Base-by-base conservation (phyloP, 2,888 invertebrate genomes). In the Drosophila parthenogenetica region DNA sequence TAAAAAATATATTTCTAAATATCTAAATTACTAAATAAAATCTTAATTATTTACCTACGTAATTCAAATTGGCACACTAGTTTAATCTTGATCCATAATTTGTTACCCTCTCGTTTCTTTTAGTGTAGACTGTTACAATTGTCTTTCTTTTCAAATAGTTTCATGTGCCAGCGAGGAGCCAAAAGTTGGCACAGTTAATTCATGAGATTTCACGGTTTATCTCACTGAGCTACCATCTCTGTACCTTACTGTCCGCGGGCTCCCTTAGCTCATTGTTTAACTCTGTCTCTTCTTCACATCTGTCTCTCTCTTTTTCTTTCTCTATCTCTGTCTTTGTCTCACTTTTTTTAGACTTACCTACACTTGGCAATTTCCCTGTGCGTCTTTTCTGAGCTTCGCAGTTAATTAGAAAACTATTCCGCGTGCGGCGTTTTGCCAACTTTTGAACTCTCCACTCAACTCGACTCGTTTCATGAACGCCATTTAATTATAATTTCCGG, bases 171-270 rank as follows among this genome's bases (percentile, higher is more conserved):
- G 76, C 62, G 58, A 59, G 55, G 53, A 72, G 65, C 77, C 85
- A 76, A 79, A 87, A 85, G 83, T 83, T 79, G 79, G 64, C 80
- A 77, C 70, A 79, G 86, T 82, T 79, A 83, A 79, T 82, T 85
- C 87, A 87, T 79, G 88, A 82, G 86, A 83, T 82, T 83, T 83
- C 77, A 85, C 80, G 87, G 87, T 82, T 87, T 87, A 85, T 82
- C 87, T 87, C 87, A 69, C 69, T 60, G 58, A 63, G 55, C 64
- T 58, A 13, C 54, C 53, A 55, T 49, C 29, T 39, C 58, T 17
- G 14, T 25, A n/a, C 14, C 37, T 19, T 29, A 32, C 19, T 54
- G 17, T 43, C 25, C 46, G 40, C 46, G 37, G 14, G 10, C 48
- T 19, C 45, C 29, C 25, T 14, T 13, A 16, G 13, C n/a, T 53